Evolutionary conservation across 2,797 vertebrate genomes (phyloP).

Genomic region (Mormyrops boulengeri): DNA sequence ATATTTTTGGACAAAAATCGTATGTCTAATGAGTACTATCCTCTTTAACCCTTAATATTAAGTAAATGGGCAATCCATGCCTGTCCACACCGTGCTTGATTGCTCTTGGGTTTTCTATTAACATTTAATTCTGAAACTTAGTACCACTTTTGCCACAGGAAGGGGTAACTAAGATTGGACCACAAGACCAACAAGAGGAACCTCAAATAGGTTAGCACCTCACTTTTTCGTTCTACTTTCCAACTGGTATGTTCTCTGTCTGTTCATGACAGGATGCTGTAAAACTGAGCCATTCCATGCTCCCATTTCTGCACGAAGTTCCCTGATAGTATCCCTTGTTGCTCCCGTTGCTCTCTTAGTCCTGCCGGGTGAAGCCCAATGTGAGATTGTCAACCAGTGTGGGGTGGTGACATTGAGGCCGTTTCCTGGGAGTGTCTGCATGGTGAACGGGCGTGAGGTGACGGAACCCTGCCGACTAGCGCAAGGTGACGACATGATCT

Average conservation of each 20-base stretch:
- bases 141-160: conserved; percentile 63
- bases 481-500: conserved; percentile 68
- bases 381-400: conserved; percentile 75
- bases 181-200: conserved; percentile 70
- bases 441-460: conserved; percentile 76
- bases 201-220: conserved; percentile 75
- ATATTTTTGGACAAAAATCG: conserved; percentile 25
- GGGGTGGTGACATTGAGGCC: conserved; percentile 80
- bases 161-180: conserved; percentile 85
- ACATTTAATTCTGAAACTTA: not conserved
- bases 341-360: conserved; percentile 55
- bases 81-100: not conserved
- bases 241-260: not conserved
- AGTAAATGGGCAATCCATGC: conserved; percentile 31
- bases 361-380: conserved; percentile 74
- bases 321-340: conserved; percentile 25
- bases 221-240: not conserved
- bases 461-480: conserved; percentile 76
- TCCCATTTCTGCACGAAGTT: not conserved
- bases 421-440: conserved; percentile 63
- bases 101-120: not conserved
- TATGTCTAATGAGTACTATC: not conserved
- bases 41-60: conserved; percentile 43
- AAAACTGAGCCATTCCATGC: not conserved
- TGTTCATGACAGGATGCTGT: not conserved